Base-by-base conservation (phyloP, 2,888 invertebrate species). In the Ochlodes sylvanus region DNA sequence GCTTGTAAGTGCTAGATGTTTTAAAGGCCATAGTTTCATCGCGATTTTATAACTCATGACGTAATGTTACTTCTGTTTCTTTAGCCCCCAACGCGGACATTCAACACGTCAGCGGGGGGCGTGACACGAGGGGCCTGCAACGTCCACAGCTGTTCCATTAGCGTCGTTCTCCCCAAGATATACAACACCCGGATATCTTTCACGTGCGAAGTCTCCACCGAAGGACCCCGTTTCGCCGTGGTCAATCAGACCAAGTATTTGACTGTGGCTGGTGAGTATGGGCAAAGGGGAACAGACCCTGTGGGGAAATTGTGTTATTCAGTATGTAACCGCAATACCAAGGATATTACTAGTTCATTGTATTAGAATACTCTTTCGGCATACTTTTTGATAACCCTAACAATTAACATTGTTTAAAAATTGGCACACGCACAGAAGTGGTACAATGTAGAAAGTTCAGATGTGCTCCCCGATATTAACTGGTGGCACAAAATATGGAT, bases 181-280 rank as follows among this genome's bases (percentile, higher is more conserved):
- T 90, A 84, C 74, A 90, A 90, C 71, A 82, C 86, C 0, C 81
- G 83, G 71, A 80, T 90, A 6, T 82, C 88, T 0, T 93, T 90
- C 74, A 92, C 89, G 0, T 93, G 92, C 62, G 92, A 93, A 70
- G 92, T 92, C 0, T 92, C 92, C 9, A 87, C 90, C 0, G 92
- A 93, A 50, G 89, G 92, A 0, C 92, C 92, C 0, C 77, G 92
- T 73, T 93, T 93, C 63, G 92, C 90, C 0, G 89, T 92, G 10
- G 92, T 90, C 42, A 92, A 91, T 79, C 86, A 90, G 70, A 90
- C 89, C 4, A 92, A 90, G 77, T 86, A 89, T 65, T 77, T 93
- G 65, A 92, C 92, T 15, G 87, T 92, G 7, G 92, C 92, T 76
- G 91, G 92, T 92, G 69, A 69, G 72, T 69, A 56, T 34, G 56